These are phyloP conservation scores for Aricia agestis DNA, from an alignment of 1,140 invertebrate genomes.

Conservation along the genomic window DNA sequence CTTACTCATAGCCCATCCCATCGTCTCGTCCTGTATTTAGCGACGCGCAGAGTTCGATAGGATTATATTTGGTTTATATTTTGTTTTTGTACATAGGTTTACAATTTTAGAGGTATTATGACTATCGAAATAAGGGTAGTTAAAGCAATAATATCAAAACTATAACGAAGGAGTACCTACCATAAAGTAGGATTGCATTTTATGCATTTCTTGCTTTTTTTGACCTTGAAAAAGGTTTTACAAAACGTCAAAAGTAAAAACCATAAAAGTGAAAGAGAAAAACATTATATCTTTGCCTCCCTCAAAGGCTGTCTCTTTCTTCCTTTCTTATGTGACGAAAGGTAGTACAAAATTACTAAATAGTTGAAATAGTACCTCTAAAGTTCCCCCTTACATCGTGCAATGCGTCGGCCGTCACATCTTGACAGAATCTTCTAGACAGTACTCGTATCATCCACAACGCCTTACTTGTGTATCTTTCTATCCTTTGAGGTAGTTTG, in stretches of 20 bases:
- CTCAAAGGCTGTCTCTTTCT: not conserved
- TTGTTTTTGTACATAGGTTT: constrained; percentile 28
- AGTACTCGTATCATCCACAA: constrained; percentile 63
- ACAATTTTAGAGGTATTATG: constrained; percentile 28
- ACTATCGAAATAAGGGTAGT: not conserved
- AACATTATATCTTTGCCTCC: too few relatives aligned
- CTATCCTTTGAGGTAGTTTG: constrained; percentile 68
- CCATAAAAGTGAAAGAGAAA: too few relatives aligned
- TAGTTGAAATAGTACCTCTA: constrained; percentile 24
- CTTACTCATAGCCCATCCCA: constrained; percentile 47
- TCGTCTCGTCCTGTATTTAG: constrained; percentile 40
- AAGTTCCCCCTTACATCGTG: constrained; percentile 21
- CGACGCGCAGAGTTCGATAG: constrained; percentile 22
- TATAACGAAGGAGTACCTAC: too few relatives aligned
- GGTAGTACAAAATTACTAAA: too few relatives aligned
- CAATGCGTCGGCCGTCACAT: constrained; percentile 37
- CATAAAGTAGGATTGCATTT: too few relatives aligned
- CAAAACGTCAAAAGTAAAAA: too few relatives aligned
- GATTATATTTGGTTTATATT: constrained; percentile 32
- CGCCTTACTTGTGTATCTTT: constrained; percentile 75
- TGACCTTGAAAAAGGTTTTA: too few relatives aligned
- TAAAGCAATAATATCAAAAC: too few relatives aligned
- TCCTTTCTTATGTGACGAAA: not conserved
- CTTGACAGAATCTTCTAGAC: constrained; percentile 53
- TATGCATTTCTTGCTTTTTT: too few relatives aligned